These are phyloP conservation scores for Ceratina japonica DNA, from an alignment of 1,140 invertebrate species.

Conservation along the genomic window DNA sequence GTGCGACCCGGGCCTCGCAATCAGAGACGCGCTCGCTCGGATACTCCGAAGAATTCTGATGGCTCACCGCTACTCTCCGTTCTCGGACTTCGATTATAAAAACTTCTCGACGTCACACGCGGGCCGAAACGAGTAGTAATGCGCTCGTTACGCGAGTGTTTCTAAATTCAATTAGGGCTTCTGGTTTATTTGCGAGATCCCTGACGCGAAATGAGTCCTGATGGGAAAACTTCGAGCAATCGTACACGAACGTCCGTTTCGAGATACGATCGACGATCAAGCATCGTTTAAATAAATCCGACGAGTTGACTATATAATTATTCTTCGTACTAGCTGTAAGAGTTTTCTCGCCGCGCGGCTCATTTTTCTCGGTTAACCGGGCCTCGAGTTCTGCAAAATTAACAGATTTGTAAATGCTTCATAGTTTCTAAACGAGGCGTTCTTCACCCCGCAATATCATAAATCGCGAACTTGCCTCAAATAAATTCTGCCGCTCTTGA, in stretches of 20 bases:
- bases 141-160: not conserved
- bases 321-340: not conserved
- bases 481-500: not conserved
- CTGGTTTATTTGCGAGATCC: not conserved
- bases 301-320: no score
- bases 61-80: no score
- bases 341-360: not conserved
- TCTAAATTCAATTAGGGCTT: not conserved
- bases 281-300: no score
- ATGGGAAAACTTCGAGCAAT: not conserved
- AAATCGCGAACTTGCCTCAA: not conserved
- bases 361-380: conserved; percentile 21
- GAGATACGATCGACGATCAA: not conserved
- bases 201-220: not conserved
- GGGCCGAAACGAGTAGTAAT: not conserved
- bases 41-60: not conserved
- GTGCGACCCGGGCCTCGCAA: conserved; percentile 7
- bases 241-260: not conserved
- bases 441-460: not conserved
- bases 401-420: conserved; percentile 21
- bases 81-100: no score
- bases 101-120: not conserved
- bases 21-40: not conserved
- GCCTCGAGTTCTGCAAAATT: conserved; percentile 2
- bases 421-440: not conserved